phyloP scores from a whole-genome alignment of 2,888 invertebrate genomes.

The Drosophila parthenogenetica region DNA sequence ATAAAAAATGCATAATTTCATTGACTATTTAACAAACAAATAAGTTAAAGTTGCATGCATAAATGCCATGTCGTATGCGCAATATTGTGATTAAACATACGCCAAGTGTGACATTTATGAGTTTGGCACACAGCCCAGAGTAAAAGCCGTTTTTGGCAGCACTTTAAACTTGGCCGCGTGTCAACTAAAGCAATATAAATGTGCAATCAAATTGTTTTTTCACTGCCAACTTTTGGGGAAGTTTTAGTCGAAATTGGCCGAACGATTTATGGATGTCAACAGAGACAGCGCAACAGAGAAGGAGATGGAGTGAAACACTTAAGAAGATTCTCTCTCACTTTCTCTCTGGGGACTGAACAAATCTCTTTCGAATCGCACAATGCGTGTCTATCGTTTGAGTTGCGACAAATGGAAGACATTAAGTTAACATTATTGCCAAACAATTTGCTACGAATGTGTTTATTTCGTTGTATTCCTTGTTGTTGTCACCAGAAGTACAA shows the following conservation, averaged over 20 bases:
- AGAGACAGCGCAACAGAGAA: neutral
- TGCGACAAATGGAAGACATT: conserved; percentile 81
- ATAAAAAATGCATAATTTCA: conserved; percentile 20
- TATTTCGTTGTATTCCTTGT: conserved; percentile 64
- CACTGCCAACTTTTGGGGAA: conserved; percentile 29
- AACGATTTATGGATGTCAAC: conserved; percentile 23
- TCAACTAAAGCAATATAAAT: conserved; percentile 53
- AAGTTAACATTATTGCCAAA: conserved; percentile 80
- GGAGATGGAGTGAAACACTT: neutral
- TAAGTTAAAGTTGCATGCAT: neutral
- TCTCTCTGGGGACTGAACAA: conserved; percentile 53
- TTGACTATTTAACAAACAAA: neutral
- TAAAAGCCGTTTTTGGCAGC: conserved; percentile 52
- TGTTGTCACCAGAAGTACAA: conserved; percentile 43
- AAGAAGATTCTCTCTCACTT: neutral
- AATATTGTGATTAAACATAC: conserved; percentile 39
- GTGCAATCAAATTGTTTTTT: conserved; percentile 60
- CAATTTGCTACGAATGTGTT: conserved; percentile 79
- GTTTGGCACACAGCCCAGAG: conserved; percentile 31
- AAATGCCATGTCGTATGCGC: conserved; percentile 22
- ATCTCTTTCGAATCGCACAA: conserved; percentile 59
- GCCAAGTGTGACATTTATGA: conserved; percentile 50
- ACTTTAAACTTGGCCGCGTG: conserved; percentile 48
- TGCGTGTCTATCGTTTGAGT: conserved; percentile 73
- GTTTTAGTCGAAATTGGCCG: conserved; percentile 38